These are phyloP conservation scores for Enteromius trimaculatus DNA, from an alignment of 2,797 vertebrate species.

Conservation along the genomic window DNA sequence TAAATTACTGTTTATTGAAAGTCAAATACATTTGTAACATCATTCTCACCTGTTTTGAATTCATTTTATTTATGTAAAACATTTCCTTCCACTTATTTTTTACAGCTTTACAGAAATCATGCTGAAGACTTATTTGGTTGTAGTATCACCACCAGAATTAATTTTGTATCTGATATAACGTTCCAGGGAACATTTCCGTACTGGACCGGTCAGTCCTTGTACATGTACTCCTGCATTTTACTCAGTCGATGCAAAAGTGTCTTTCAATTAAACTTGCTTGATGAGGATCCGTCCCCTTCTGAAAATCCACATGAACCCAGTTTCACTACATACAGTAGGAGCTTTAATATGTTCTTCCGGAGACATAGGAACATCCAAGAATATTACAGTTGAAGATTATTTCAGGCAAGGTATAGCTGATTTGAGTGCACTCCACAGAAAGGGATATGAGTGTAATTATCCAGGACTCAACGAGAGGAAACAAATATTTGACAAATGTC, in stretches of 20 bases:
- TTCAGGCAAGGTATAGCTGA: conserved; percentile 41
- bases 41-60: conserved; percentile 16
- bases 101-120: conserved; percentile 33
- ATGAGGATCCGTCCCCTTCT: conserved; percentile 1
- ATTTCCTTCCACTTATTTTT: conserved; percentile 9
- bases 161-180: conserved; percentile 2
- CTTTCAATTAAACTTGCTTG: conserved; percentile 22
- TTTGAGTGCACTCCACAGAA: conserved; percentile 46
- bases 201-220: conserved; percentile 22
- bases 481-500: conserved; percentile 42
- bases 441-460: conserved; percentile 47
- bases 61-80: conserved; percentile 43
- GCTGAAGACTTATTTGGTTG: conserved; percentile 41
- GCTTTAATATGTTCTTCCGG: conserved; percentile 34
- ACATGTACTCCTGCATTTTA: conserved; percentile 30
- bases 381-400: conserved; percentile 39
- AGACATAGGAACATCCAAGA: conserved; percentile 46
- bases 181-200: conserved; percentile 10
- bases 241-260: conserved; percentile 23
- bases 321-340: conserved; percentile 22
- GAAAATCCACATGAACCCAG: conserved; percentile 20
- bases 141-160: conserved; percentile 16
- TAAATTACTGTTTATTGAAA: conserved; percentile 11
- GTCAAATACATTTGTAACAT: conserved; percentile 9
- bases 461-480: conserved; percentile 43